These are phyloP conservation scores for Lagopus muta DNA, from an alignment of 2,113 vertebrate genomes.

Conservation along the genomic window DNA sequence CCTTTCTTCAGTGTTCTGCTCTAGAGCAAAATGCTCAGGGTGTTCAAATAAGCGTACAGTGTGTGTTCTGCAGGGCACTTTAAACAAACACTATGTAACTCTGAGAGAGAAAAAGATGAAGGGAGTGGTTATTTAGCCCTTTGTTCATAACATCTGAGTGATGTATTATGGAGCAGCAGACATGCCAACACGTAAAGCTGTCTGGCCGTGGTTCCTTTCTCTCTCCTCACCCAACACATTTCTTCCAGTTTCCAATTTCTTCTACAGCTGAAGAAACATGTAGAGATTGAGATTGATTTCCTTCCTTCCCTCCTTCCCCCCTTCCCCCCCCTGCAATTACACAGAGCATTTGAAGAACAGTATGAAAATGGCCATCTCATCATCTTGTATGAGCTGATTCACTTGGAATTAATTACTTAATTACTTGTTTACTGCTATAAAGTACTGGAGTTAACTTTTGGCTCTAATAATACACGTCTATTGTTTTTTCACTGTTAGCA, in stretches of 20 bases:
- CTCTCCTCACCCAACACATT: background rate
- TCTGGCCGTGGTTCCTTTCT: background rate
- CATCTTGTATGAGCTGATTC: background rate
- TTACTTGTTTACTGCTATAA: background rate
- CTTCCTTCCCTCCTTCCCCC: too few species aligned
- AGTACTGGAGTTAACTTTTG: background rate
- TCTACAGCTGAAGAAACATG: background rate
- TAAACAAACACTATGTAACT: background rate
- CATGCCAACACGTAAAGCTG: background rate
- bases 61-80: background rate
- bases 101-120: background rate
- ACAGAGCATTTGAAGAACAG: background rate
- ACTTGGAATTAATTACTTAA: background rate
- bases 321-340: too few species aligned
- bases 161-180: background rate
- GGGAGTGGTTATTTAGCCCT: background rate
- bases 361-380: fast-evolving
- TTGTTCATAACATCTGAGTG: background rate
- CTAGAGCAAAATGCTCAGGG: background rate
- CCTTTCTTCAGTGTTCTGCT: background rate
- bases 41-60: background rate
- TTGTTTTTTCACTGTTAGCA: background rate
- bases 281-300: background rate
- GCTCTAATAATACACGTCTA: background rate
- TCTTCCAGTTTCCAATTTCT: background rate